These are phyloP conservation scores for Stegodyphus dumicola DNA, from an alignment of 1,140 invertebrate species.

Conservation along the genomic window DNA sequence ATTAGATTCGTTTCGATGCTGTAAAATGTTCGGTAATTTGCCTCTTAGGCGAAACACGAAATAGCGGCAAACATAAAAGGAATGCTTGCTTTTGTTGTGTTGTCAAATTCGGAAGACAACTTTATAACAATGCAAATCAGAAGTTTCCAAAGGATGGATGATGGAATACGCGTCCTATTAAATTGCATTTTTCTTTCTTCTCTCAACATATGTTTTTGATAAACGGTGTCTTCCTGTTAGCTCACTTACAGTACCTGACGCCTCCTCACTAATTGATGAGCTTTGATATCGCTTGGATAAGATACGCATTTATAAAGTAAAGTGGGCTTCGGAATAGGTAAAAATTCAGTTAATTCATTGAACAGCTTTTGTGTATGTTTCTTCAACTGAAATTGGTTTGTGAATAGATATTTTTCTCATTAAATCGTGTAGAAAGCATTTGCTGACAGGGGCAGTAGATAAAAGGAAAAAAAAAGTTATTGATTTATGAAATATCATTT, in stretches of 20 bases:
- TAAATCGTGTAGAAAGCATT: too few relatives aligned
- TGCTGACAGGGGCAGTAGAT: too few relatives aligned
- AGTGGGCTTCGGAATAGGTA: neutral
- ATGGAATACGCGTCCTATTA: conserved; percentile 3
- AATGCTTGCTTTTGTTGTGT: conserved; percentile 46
- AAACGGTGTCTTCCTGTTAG: neutral
- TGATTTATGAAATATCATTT: too few relatives aligned
- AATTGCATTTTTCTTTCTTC: neutral
- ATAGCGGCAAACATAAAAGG: conserved; percentile 49
- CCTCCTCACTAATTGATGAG: conserved; percentile 2
- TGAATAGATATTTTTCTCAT: too few relatives aligned
- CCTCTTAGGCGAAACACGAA: conserved; percentile 43
- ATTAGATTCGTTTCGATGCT: conserved; percentile 51
- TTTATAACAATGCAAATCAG: conserved; percentile 60
- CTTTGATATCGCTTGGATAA: conserved; percentile 1
- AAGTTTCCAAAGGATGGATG: conserved; percentile 32
- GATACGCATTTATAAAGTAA: conserved; percentile 10
- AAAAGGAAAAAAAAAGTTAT: too few relatives aligned
- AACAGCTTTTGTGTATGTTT: too few relatives aligned
- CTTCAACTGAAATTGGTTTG: too few relatives aligned
- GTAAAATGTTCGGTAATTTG: conserved; percentile 58
- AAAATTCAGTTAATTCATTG: too few relatives aligned
- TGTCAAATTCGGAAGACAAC: conserved; percentile 55
- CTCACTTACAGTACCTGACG: neutral
- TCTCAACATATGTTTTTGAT: neutral